These are phyloP conservation scores for Drosophila eugracilis DNA, from an alignment of 1,140 invertebrate genomes.

Conservation along the genomic window DNA sequence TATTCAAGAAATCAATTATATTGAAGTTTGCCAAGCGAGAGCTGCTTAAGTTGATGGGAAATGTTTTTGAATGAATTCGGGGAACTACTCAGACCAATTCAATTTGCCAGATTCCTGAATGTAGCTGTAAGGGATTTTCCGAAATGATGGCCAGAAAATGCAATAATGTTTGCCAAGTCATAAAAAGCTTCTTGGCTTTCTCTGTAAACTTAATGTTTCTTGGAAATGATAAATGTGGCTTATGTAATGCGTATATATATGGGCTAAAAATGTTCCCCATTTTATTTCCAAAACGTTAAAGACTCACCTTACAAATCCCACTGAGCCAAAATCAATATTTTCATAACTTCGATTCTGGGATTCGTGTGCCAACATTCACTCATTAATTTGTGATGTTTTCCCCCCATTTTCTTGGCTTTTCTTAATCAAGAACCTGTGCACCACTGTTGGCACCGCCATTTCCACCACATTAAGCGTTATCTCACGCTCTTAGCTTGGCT, in stretches of 20 bases:
- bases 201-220: background rate
- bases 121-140: slow-evolving; percentile 2
- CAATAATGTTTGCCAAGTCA: background rate
- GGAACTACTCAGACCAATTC: slow-evolving; percentile 24
- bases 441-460: slow-evolving; percentile 45
- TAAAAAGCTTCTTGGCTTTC: background rate
- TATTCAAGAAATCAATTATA: slow-evolving; percentile 48
- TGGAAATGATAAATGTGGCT: no score
- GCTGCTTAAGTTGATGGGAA: slow-evolving; percentile 24
- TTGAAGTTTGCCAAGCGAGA: slow-evolving; percentile 30
- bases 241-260: no score
- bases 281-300: background rate
- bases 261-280: background rate
- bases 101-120: slow-evolving; percentile 4
- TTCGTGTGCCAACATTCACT: slow-evolving; percentile 33
- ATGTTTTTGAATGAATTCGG: slow-evolving; percentile 16
- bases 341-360: slow-evolving; percentile 19
- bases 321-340: slow-evolving; percentile 41
- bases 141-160: background rate
- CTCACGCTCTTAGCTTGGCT: slow-evolving; percentile 25
- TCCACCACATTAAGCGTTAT: slow-evolving; percentile 58
- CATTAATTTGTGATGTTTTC: slow-evolving; percentile 43
- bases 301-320: background rate
- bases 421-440: slow-evolving; percentile 38
- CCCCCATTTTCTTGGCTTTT: slow-evolving; percentile 16